These are phyloP conservation scores for Cladopsammia gracilis DNA, from an alignment of 64 coral and sea anemone species.

Conservation along the genomic window DNA sequence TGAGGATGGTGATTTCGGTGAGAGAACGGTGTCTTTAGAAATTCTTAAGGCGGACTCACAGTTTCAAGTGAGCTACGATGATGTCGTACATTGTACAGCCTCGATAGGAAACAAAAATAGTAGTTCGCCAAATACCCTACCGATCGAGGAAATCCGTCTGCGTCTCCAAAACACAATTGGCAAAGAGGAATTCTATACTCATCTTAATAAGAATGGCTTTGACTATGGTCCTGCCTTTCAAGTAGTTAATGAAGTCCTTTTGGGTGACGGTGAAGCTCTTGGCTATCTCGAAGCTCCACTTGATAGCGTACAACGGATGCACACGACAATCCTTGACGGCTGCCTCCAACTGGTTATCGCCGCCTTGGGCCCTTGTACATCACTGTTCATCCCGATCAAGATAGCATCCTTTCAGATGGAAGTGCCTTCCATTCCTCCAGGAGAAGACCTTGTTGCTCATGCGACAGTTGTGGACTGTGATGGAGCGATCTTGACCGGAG, in stretches of 20 bases:
- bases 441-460: background rate
- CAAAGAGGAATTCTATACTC: background rate
- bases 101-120: background rate
- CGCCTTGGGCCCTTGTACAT: background rate
- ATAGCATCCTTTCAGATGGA: background rate
- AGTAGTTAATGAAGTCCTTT: background rate
- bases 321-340: background rate
- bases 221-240: background rate
- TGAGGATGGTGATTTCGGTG: background rate
- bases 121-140: background rate
- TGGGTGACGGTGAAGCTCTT: background rate
- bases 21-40: background rate
- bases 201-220: background rate
- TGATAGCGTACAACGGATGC: background rate
- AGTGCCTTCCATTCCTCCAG: background rate
- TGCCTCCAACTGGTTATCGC: background rate
- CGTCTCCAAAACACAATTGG: background rate
- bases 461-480: background rate
- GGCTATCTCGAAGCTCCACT: background rate
- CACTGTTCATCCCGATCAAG: background rate
- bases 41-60: background rate
- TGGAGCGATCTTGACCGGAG: background rate
- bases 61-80: background rate
- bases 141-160: background rate
- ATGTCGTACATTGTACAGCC: background rate